Evolutionary conservation across 2,113 vertebrate genomes (phyloP).

Genomic region (Prietella phreatophila): DNA sequence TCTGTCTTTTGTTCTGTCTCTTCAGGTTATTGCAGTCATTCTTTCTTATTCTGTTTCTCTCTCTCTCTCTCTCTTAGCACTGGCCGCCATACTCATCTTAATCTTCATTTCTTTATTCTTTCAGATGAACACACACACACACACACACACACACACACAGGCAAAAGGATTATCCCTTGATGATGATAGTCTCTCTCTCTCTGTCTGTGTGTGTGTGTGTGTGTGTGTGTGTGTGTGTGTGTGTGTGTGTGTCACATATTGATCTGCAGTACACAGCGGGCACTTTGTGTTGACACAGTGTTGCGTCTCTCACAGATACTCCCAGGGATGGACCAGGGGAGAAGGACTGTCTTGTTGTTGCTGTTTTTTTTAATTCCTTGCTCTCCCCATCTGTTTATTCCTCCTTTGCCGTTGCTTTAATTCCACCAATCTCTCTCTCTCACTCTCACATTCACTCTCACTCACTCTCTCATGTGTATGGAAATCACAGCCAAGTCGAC

Average conservation of each 20-base stretch:
- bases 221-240: background rate
- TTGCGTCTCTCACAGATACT: conserved; percentile 60
- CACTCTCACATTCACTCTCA: background rate
- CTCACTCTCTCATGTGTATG: conserved; percentile 13
- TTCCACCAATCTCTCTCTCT: background rate
- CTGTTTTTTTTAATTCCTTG: conserved; percentile 64
- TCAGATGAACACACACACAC: conserved; percentile 12
- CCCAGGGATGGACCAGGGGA: conserved; percentile 65
- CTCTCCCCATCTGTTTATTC: conserved; percentile 37
- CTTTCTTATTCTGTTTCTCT: conserved; percentile 30
- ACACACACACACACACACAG: conserved; percentile 1
- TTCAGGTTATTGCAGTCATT: conserved; percentile 54
- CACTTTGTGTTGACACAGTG: conserved; percentile 61
- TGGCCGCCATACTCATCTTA: conserved; percentile 56
- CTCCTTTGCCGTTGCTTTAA: conserved; percentile 23
- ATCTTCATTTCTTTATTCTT: conserved; percentile 42
- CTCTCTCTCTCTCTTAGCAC: conserved; percentile 39
- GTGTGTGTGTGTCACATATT: conserved; percentile 36
- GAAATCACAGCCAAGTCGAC: conserved; percentile 34
- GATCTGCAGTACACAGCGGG: conserved; percentile 40
- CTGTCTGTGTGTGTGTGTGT: conserved; percentile 12
- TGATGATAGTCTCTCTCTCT: conserved; percentile 37
- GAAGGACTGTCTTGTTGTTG: conserved; percentile 56
- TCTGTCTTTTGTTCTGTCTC: conserved; percentile 49
- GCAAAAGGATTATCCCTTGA: conserved; percentile 29